These are phyloP conservation scores for Halocynthia roretzi DNA, from an alignment of 23 tunicate species.

Conservation along the genomic window DNA sequence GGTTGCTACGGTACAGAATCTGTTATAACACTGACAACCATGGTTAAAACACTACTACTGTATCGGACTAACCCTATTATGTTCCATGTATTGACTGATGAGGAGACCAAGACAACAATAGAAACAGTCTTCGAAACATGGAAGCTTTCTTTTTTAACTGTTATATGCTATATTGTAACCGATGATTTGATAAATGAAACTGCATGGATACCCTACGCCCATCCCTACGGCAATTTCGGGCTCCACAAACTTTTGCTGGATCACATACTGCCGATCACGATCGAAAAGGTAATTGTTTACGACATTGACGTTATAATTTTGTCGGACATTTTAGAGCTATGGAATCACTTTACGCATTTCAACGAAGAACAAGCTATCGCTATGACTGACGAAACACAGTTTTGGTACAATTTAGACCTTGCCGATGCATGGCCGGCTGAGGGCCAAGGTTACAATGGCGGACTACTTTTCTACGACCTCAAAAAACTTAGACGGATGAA, in stretches of 20 bases:
- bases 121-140: background rate
- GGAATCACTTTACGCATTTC: background rate
- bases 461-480: background rate
- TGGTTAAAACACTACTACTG: background rate
- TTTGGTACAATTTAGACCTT: background rate
- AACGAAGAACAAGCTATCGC: background rate
- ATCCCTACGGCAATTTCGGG: background rate
- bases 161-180: background rate
- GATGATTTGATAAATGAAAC: background rate
- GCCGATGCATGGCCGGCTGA: background rate
- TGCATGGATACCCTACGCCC: constrained; percentile 2
- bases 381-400: background rate
- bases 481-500: constrained; percentile 2
- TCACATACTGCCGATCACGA: background rate
- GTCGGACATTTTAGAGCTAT: background rate
- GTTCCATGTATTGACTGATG: background rate
- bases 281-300: constrained; percentile 1
- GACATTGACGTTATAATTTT: background rate
- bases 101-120: background rate
- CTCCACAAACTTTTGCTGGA: background rate
- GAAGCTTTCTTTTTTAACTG: background rate
- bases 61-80: constrained; percentile 5
- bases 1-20: background rate
- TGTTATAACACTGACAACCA: background rate
- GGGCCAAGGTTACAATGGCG: background rate